Evolutionary conservation across 2,113 vertebrate species (phyloP), one percentile per base, ranked within the genome.

Genomic region (Antigone vipio): DNA sequence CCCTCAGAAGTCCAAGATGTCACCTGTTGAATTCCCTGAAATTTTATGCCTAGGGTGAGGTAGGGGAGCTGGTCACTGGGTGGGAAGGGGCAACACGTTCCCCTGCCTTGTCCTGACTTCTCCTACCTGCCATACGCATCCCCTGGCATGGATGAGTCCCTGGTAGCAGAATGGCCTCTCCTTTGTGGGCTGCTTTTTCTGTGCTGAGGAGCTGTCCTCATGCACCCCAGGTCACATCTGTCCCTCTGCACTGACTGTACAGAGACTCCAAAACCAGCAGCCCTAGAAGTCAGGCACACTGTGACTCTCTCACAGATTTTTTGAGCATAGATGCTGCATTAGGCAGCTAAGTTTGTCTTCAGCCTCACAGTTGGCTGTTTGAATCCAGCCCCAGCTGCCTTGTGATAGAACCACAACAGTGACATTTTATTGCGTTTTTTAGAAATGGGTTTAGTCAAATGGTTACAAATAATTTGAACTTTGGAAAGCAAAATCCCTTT

Each of bases 391-490:
- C 66, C 77, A 92, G 60, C n/a, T 93, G 44, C 77, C 35, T 88
- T 1, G 0, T 26, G 58, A 30, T n/a, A 68, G 45, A 74, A 66
- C 24, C n/a, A 47, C 40, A 45, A 78, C 49, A 76, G 40, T 74
- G 80, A 76, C 29, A 55, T 85, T 73, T 74, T 79, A 38, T 12
- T 82, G 38, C 67, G 47, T 4, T 52, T 83, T 94, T 89, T 56
- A 79, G 45, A 72, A 89, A 60, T 22, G 6, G 20, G 40, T 72
- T 94, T 73, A 83, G 22, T 79, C n/a, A 95, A 79, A 79, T 72
- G 40, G 58, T 69, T 79, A 82, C 69, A 89, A 79, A 95, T 69
- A 73, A 85, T 76, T 64, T 56, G 49, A 88, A 72, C 45, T 91
- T 79, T 32, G 30, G 63, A 89, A 87, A 91, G 27, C 6, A 64